These are phyloP conservation scores for Procambarus clarkii DNA, from an alignment of 1,140 invertebrate genomes.

Conservation along the genomic window DNA sequence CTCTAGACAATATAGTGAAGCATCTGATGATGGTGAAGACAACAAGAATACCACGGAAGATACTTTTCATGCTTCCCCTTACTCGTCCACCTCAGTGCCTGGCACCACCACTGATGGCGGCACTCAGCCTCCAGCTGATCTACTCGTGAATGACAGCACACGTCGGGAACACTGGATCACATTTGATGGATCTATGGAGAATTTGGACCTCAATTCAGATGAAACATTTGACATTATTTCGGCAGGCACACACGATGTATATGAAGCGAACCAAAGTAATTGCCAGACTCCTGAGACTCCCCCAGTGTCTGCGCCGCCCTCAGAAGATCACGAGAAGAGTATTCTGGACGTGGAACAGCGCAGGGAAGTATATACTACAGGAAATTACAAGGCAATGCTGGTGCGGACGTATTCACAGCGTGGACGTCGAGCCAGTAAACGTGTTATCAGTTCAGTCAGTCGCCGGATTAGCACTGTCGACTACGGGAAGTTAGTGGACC, in stretches of 20 bases:
- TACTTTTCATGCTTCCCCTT: not conserved
- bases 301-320: not conserved
- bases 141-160: not conserved
- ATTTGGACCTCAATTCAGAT: not conserved
- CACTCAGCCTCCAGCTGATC: not conserved
- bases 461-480: conserved; percentile 35
- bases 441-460: conserved; percentile 47
- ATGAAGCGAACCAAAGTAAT: too few relatives aligned
- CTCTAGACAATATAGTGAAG: not conserved
- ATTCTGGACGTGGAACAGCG: not conserved
- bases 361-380: not conserved
- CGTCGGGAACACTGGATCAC: conserved; percentile 23
- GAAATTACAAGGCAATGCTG: conserved; percentile 21
- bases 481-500: conserved; percentile 30
- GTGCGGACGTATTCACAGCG: conserved; percentile 51
- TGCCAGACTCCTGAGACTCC: not conserved
- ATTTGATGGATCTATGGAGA: conserved; percentile 16
- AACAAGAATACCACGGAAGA: not conserved
- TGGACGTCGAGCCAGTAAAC: conserved; percentile 39
- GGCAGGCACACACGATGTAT: not conserved
- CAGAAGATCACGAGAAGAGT: not conserved
- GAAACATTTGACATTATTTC: not conserved
- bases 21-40: not conserved
- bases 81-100: too few relatives aligned
- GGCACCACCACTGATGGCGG: not conserved